phyloP scores from a whole-genome alignment of 2,113 vertebrate species.

The Callopanchax toddi region DNA sequence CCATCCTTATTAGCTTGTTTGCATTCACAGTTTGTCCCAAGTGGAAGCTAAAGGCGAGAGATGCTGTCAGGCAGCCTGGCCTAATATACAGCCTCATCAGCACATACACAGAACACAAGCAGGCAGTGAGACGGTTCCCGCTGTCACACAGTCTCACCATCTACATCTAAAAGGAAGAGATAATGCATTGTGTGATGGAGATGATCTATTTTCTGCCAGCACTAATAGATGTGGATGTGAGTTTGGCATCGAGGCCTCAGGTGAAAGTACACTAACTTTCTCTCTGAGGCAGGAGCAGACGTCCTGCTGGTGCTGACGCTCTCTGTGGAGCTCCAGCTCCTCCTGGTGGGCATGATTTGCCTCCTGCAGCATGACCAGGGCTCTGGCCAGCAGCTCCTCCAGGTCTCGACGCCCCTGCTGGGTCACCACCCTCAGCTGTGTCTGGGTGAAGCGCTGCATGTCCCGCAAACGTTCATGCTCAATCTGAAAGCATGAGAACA shows the following conservation, averaged over 20 bases:
- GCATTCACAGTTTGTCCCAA: conserved; percentile 67
- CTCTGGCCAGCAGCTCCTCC: conserved; percentile 81
- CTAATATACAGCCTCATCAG: conserved; percentile 55
- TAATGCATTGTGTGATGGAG: not conserved
- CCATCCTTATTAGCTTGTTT: conserved; percentile 73
- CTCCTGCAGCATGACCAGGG: conserved; percentile 78
- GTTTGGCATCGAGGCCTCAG: not conserved
- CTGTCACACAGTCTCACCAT: conserved; percentile 5
- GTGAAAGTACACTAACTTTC: conserved; percentile 81
- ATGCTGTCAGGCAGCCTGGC: conserved; percentile 57
- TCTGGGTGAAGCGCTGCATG: conserved; percentile 73
- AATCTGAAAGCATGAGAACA: conserved; percentile 70
- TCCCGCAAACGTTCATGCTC: conserved; percentile 81
- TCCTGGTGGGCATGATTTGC: conserved; percentile 81
- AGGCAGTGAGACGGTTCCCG: conserved; percentile 31
- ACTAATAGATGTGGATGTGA: not conserved
- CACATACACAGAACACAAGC: conserved; percentile 46
- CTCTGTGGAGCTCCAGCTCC: conserved; percentile 74
- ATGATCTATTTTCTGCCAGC: not conserved
- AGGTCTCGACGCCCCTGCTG: conserved; percentile 78
- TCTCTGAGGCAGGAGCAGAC: conserved; percentile 85
- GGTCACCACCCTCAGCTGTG: conserved; percentile 75
- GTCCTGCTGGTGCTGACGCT: conserved; percentile 84
- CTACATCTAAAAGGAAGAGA: not conserved
- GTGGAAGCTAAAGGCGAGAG: conserved; percentile 62